Evolutionary conservation across 2,888 invertebrate genomes (phyloP).

Genomic region (Netelia melanura): DNA sequence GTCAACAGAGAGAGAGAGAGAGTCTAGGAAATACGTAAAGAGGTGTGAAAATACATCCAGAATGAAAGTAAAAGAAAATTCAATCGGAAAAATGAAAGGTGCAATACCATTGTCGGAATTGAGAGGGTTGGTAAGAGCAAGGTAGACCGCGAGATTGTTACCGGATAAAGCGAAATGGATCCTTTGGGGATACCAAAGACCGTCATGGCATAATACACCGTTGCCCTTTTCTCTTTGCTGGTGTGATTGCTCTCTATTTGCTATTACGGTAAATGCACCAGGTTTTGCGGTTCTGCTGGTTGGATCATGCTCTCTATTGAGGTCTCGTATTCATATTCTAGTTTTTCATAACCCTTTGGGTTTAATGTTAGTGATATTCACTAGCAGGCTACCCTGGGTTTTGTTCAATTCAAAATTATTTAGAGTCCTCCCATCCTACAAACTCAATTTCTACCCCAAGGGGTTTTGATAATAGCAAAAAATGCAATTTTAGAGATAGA

Average conservation of each 20-base stretch:
- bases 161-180: constrained; percentile 23
- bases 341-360: not conserved
- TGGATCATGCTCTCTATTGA: not conserved
- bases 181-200: not conserved
- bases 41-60: constrained; percentile 37
- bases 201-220: not conserved
- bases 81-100: not conserved
- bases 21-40: constrained; percentile 25
- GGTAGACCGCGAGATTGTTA: constrained; percentile 17
- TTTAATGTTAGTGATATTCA: not conserved
- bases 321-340: not conserved
- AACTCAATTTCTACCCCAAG: too few relatives aligned
- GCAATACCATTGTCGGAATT: not conserved
- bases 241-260: not conserved
- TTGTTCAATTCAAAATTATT: too few relatives aligned
- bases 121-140: constrained; percentile 6
- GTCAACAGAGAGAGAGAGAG: not conserved
- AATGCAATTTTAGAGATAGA: too few relatives aligned
- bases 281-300: not conserved
- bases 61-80: constrained; percentile 22
- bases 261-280: not conserved
- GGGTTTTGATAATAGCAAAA: too few relatives aligned
- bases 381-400: too few relatives aligned
- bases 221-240: not conserved
- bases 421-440: too few relatives aligned